Conservation (phyloP, 2,113 vertebrate genomes). For the Tringa solitaria region DNA sequence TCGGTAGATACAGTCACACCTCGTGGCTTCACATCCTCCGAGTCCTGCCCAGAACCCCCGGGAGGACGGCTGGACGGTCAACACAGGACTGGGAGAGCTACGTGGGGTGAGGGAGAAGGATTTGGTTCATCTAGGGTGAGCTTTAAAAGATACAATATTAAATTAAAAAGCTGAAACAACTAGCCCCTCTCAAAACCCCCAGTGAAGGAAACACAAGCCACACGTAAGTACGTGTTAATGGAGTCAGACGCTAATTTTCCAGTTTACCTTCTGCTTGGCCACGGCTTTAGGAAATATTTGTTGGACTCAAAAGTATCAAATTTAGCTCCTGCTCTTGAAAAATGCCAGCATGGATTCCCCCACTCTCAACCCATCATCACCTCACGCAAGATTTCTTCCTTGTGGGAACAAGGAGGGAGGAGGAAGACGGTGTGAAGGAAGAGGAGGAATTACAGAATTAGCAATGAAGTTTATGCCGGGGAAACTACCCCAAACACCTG, state of each 20-base stretch:
- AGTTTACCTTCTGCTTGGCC: not conserved
- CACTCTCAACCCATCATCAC: not conserved
- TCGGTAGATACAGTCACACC: too few relatives aligned
- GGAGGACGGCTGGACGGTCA: not conserved
- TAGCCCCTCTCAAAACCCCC: not conserved
- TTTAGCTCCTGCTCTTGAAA: not conserved
- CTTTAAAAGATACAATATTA: not conserved
- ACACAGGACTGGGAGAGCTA: not conserved
- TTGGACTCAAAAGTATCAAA: not conserved
- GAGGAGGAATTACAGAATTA: not conserved
- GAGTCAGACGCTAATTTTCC: not conserved
- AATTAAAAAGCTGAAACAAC: not conserved
- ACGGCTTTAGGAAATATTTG: not conserved
- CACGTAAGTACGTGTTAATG: not conserved
- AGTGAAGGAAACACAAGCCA: not conserved
- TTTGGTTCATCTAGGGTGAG: not conserved
- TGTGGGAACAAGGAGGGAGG: not conserved
- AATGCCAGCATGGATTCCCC: fast-evolving
- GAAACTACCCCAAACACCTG: not conserved
- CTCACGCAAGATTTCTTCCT: not conserved
- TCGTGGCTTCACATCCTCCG: not conserved
- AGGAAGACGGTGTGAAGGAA: not conserved
- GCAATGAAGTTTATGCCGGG: not conserved
- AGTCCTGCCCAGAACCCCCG: not conserved
- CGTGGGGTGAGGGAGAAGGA: not conserved